phyloP scores from a whole-genome alignment of 2,888 invertebrate genomes.

The Mythimna loreyi region DNA sequence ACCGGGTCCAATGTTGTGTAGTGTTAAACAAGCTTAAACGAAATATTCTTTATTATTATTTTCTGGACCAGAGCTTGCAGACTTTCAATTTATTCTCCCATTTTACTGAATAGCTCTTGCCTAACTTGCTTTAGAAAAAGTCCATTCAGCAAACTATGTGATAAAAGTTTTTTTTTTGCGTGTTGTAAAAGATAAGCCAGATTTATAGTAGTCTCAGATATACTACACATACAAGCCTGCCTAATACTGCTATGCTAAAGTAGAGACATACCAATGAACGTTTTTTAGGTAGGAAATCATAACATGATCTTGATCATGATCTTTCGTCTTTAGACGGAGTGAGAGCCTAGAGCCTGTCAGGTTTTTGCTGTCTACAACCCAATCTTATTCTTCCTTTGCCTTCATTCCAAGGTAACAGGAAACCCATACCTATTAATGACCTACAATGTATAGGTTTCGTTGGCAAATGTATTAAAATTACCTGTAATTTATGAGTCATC shows the following conservation, averaged over 20 bases:
- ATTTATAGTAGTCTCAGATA: neutral
- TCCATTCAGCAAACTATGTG: too few species aligned
- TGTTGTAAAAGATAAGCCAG: neutral
- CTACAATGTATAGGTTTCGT: neutral
- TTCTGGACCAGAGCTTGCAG: neutral
- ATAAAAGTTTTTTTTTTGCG: neutral
- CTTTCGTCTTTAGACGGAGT: too few species aligned
- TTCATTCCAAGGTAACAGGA: too few species aligned
- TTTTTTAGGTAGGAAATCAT: too few species aligned
- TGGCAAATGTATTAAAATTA: too few species aligned
- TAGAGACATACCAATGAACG: neutral
- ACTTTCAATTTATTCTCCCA: neutral
- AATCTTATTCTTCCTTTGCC: too few species aligned
- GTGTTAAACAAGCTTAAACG: neutral
- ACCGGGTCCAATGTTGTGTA: neutral
- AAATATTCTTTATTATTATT: too few species aligned
- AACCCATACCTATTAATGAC: neutral
- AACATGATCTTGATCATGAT: too few species aligned
- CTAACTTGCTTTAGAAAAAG: neutral
- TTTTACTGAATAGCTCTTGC: neutral
- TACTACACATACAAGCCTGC: neutral
- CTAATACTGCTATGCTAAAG: too few species aligned
- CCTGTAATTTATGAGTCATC: constrained; percentile 15
- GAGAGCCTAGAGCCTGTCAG: too few species aligned
- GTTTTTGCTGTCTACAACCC: too few species aligned